Evolutionary conservation across 2,113 vertebrate species (phyloP), one percentile per base, ranked within the genome.

Genomic region (Leucopsar rothschildi): DNA sequence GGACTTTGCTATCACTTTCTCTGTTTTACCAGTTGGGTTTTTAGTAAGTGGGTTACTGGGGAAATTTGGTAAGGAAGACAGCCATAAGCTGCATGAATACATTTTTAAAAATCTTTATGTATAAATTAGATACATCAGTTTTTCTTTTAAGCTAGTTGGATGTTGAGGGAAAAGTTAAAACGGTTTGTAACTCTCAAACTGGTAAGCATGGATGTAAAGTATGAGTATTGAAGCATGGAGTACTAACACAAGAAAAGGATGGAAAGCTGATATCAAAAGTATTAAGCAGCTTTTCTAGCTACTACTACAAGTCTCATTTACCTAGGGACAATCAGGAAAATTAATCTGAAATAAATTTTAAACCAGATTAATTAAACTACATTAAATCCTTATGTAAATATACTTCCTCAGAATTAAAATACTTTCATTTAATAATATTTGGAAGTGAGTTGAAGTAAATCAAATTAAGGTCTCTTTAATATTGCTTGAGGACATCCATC

Each of bases 361-460:
- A 85, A 91, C n/a, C 79, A 28, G 24, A 68, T 91, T 91, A 92
- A 86, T 84, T 86, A 82, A 92, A 86, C 11, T 55, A 27, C 50
- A 50, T 75, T 64, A 91, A 92, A 79, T 63, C 19, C 8, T 11
- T 53, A 15, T 52, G 44, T 79, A 93, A 82, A 86, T 79, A 64
- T 13, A 8, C 44, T 87, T 71, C 31, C 49, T 85, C 27, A 37
- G 49, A 87, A 89, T 56, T 64, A 64, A 84, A 91, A 66, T 85
- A 24, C 11, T 96, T 92, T 94, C 82, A 91, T 81, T 87, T 71
- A 92, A 84, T 94, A 75, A 82, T 49, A 52, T 56, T 91, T 71
- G 40, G 24, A 95, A 92, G 44, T 47, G 49, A 92, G 29, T 68
- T 91, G 69, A 70, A 70, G 39, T 71, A 91, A 94, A 93, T 82